phyloP scores from a whole-genome alignment of 2,888 invertebrate genomes.

The Drosophila recens region DNA sequence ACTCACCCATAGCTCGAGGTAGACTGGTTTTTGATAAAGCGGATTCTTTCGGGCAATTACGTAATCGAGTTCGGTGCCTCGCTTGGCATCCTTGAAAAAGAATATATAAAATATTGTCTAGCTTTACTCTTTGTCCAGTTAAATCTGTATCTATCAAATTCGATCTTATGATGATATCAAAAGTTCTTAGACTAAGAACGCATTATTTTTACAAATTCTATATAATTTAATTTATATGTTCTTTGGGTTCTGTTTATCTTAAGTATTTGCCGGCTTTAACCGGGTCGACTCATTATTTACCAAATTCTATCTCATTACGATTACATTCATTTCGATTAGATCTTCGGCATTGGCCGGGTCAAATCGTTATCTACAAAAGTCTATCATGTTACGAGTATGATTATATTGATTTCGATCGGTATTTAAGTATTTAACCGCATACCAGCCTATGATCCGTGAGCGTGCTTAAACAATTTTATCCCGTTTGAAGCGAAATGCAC shows the following conservation, averaged over 20 bases:
- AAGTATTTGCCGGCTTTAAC: background rate
- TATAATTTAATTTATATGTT: background rate
- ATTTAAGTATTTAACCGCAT: constrained; percentile 25
- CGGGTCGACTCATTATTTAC: background rate
- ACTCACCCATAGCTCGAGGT: constrained; percentile 93
- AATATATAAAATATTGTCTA: background rate
- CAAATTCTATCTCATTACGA: constrained; percentile 1
- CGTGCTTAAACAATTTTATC: constrained; percentile 19
- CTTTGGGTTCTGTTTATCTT: too few relatives aligned
- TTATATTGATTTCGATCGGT: constrained; percentile 27
- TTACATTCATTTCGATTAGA: constrained; percentile 4
- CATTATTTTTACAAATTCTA: background rate
- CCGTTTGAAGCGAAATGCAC: constrained; percentile 1
- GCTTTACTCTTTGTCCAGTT: background rate
- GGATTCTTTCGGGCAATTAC: constrained; percentile 93
- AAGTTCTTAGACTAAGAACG: too few relatives aligned
- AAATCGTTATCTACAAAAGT: constrained; percentile 5
- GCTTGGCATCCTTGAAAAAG: constrained; percentile 89
- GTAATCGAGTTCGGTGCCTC: constrained; percentile 93
- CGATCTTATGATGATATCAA: too few relatives aligned
- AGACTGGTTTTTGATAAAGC: constrained; percentile 90
- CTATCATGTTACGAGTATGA: constrained; percentile 9
- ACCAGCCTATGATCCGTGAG: constrained; percentile 12
- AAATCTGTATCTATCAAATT: background rate
- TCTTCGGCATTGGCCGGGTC: constrained; percentile 5